Conservation (phyloP, 2,888 invertebrate genomes). For the Hirtodrosophila alboralis region DNA sequence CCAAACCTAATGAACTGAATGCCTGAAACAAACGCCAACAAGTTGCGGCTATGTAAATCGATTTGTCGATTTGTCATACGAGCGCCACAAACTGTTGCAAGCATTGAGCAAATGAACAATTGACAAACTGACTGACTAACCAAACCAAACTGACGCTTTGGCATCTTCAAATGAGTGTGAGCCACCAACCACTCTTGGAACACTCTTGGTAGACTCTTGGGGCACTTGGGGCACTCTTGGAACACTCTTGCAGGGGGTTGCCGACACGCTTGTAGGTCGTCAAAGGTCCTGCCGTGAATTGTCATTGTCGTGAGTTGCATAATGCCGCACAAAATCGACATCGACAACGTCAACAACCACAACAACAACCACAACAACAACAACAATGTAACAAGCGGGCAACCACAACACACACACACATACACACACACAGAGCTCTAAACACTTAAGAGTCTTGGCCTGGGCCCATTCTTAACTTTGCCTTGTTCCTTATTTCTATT, state of each 20-base stretch:
- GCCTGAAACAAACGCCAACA: conserved; percentile 30
- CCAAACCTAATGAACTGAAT: conserved; percentile 68
- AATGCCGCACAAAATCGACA: conserved; percentile 77
- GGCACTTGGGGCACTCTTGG: conserved; percentile 15
- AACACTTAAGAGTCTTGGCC: conserved; percentile 40
- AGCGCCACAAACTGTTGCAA: conserved; percentile 32
- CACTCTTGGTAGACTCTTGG: conserved; percentile 22
- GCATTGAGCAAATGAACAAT: conserved; percentile 20
- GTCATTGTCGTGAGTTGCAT: conserved; percentile 80
- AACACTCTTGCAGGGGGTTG: conserved; percentile 44
- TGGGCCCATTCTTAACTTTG: conserved; percentile 67
- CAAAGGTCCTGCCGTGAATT: conserved; percentile 80
- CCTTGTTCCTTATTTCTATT: conserved; percentile 64
- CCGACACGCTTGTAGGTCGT: conserved; percentile 79
- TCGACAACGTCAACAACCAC: conserved; percentile 34
- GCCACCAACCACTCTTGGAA: conserved; percentile 24
- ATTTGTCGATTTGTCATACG: conserved; percentile 75
- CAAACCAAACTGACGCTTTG: conserved; percentile 46
- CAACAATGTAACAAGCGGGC: conserved; percentile 16
- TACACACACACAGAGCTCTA: conserved; percentile 14
- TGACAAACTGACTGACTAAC: conserved; percentile 13
- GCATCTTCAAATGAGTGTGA: conserved; percentile 67
- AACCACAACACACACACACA: conserved; percentile 9
- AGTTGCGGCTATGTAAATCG: conserved; percentile 66
- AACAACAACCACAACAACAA: conserved; percentile 19